Percentiles rank a stretch among this genome's conserved stretches.
phyloP scores from a whole-genome alignment of 2,797 vertebrate species.

The Erpetoichthys calabaricus region DNA sequence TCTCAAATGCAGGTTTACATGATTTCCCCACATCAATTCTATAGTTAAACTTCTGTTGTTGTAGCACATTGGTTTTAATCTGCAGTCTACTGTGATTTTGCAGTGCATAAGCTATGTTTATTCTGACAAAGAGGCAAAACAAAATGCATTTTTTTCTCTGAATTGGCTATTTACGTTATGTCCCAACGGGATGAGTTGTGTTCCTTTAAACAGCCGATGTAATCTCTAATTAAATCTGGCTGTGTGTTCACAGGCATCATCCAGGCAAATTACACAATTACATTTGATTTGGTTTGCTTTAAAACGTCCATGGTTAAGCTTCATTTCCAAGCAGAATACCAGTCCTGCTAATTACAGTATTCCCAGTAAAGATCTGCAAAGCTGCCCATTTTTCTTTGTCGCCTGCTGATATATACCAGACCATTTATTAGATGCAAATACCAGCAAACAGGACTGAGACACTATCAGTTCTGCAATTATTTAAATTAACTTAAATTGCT shows the following conservation, averaged over 20 bases:
- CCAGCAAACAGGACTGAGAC: neutral
- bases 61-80: constrained; percentile 25
- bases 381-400: constrained; percentile 22
- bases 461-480: neutral
- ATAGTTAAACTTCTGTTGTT: no score
- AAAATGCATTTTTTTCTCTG: constrained; percentile 27
- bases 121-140: constrained; percentile 53
- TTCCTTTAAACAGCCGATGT: constrained; percentile 55
- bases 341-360: constrained; percentile 28
- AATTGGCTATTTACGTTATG: constrained; percentile 25
- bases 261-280: constrained; percentile 53
- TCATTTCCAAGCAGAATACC: constrained; percentile 34
- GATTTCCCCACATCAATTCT: no score
- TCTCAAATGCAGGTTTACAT: no score
- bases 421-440: constrained; percentile 2
- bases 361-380: constrained; percentile 18
- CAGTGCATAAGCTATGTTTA: constrained; percentile 49
- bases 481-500: neutral
- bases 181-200: constrained; percentile 24
- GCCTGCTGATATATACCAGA: neutral
- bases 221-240: constrained; percentile 57
- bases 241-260: constrained; percentile 47
- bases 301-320: constrained; percentile 26
- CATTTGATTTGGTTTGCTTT: constrained; percentile 36
- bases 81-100: constrained; percentile 33